phyloP scores from a whole-genome alignment of 2,797 vertebrate genomes.

The Craterocephalus amniculus region DNA sequence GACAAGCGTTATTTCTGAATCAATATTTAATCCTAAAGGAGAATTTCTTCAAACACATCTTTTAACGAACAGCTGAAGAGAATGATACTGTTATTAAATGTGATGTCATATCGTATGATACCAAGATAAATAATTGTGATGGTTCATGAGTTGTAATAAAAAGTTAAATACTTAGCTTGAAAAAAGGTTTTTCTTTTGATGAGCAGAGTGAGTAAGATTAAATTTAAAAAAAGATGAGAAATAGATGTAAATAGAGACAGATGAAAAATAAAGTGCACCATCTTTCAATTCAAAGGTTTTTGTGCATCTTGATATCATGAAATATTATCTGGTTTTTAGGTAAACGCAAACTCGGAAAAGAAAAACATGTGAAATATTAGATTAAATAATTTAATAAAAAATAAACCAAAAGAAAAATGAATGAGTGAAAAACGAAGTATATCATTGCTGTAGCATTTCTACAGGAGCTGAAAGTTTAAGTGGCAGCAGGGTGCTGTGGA shows the following conservation, averaged over 20 bases:
- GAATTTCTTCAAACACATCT: neutral
- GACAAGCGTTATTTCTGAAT: slow-evolving; percentile 24
- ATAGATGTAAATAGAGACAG: neutral
- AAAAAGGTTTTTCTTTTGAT: slow-evolving; percentile 13
- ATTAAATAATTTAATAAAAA: neutral
- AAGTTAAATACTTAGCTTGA: slow-evolving; percentile 2
- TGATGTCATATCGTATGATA: slow-evolving; percentile 8
- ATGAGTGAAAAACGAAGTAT: neutral
- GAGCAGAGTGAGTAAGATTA: neutral
- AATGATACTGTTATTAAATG: slow-evolving; percentile 6
- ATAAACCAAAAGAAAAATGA: neutral
- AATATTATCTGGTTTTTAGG: neutral
- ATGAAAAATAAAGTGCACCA: neutral
- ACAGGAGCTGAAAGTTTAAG: neutral
- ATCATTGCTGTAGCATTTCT: neutral
- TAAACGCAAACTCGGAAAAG: neutral
- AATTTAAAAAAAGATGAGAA: neutral
- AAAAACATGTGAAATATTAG: neutral
- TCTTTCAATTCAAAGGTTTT: neutral
- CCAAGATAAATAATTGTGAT: slow-evolving; percentile 1
- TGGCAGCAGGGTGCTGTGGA: neutral
- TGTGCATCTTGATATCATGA: neutral
- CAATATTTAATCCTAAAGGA: neutral
- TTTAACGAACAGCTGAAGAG: neutral
- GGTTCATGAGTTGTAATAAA: slow-evolving; percentile 9